These are phyloP conservation scores for Spongilla lacustris DNA, from an alignment of 37 sponge, comb jelly and placozoan species.

Conservation along the genomic window DNA sequence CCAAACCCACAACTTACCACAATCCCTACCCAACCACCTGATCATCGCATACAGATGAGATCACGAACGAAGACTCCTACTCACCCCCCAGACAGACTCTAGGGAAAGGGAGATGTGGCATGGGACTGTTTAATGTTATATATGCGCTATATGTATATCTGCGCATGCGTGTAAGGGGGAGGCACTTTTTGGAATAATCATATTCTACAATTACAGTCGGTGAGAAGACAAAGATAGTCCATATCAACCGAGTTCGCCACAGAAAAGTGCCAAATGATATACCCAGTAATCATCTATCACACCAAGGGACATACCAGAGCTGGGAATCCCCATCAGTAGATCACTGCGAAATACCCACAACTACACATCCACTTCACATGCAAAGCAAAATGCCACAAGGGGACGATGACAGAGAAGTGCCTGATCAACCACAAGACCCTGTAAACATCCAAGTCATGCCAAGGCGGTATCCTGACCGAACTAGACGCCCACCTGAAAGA, in stretches of 20 bases:
- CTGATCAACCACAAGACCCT: not conserved
- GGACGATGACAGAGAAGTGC: not conserved
- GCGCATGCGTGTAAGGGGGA: too few species aligned
- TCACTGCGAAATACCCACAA: not conserved
- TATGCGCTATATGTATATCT: too few species aligned
- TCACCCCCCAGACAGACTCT: too few species aligned
- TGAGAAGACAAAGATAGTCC: conserved; percentile 24
- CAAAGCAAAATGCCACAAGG: not conserved
- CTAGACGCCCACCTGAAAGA: not conserved
- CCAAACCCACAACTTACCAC: too few species aligned
- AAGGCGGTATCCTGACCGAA: not conserved
- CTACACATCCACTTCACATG: not conserved
- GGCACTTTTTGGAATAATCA: too few species aligned
- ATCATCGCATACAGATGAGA: too few species aligned
- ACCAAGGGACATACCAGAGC: not conserved
- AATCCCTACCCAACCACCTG: too few species aligned
- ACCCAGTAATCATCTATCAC: not conserved
- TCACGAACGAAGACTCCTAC: too few species aligned
- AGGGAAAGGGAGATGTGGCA: too few species aligned
- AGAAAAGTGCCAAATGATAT: not conserved
- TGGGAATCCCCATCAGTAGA: not conserved
- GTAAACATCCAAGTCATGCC: not conserved
- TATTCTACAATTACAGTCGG: conserved; percentile 51
- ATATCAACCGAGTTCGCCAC: conserved; percentile 26
- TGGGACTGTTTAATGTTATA: too few species aligned